phyloP scores from a whole-genome alignment of 1,140 invertebrate genomes.

The Plodia interpunctella region DNA sequence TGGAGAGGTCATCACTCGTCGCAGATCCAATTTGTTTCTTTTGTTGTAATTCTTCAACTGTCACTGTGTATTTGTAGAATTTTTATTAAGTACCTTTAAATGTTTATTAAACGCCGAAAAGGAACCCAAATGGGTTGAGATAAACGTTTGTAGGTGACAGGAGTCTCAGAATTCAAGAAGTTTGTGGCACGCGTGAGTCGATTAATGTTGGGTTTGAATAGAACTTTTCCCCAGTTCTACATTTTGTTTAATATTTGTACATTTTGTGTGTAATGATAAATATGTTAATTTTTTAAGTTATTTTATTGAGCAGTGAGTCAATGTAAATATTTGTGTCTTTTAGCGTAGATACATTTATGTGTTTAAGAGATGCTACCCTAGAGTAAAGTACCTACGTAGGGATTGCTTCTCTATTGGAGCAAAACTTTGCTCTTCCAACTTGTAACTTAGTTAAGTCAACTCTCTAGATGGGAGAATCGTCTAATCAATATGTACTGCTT shows the following conservation, averaged over 20 bases:
- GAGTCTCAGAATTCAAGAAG: conserved; percentile 15
- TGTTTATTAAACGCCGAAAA: conserved; percentile 12
- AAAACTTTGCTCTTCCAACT: conserved; percentile 70
- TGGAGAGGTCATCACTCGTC: conserved; percentile 9
- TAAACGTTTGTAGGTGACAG: conserved; percentile 24
- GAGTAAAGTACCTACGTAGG: too few species aligned
- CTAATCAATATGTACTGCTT: conserved; percentile 58
- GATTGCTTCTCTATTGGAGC: conserved; percentile 21
- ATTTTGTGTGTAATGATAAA: neutral
- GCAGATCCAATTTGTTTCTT: conserved; percentile 26
- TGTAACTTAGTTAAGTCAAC: conserved; percentile 64
- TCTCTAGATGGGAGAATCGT: conserved; percentile 33
- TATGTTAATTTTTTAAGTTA: neutral
- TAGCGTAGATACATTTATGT: too few species aligned
- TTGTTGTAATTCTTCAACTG: conserved; percentile 27
- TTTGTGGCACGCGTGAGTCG: conserved; percentile 10
- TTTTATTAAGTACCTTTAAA: conserved; percentile 17
- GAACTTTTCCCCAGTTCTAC: neutral
- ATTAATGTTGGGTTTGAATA: neutral
- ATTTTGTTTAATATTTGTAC: conserved; percentile 7
- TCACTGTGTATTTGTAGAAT: conserved; percentile 13
- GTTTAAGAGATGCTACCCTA: neutral
- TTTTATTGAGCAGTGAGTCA: neutral
- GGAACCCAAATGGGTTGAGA: conserved; percentile 15
- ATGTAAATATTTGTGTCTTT: neutral